phyloP scores from a whole-genome alignment of 2,113 vertebrate genomes.

The Nestor notabilis region DNA sequence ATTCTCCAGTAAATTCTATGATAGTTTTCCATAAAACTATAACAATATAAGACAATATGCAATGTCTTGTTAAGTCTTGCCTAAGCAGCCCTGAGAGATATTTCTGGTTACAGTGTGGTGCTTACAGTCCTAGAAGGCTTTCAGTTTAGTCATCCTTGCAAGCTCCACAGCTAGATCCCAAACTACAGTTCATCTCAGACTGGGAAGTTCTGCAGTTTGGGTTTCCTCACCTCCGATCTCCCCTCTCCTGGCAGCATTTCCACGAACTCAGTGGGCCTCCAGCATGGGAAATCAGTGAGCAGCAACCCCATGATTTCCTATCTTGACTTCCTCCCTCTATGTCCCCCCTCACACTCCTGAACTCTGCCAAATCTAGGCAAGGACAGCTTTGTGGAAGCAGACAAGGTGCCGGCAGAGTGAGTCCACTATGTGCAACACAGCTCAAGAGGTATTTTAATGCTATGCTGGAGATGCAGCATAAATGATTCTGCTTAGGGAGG shows the following conservation, averaged over 20 bases:
- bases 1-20: background rate
- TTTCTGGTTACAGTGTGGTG: background rate
- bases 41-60: background rate
- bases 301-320: background rate
- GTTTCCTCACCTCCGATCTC: background rate
- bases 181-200: background rate
- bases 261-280: background rate
- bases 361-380: background rate
- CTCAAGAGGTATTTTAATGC: background rate
- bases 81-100: background rate
- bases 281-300: background rate
- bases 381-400: background rate
- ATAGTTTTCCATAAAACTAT: background rate
- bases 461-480: background rate
- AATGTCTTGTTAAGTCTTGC: background rate
- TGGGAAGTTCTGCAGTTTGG: background rate
- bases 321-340: background rate
- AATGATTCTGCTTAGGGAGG: background rate
- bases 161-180: rapidly evolving
- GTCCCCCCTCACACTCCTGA: background rate
- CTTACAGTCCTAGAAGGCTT: background rate
- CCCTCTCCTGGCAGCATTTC: background rate
- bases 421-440: background rate
- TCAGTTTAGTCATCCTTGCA: background rate
- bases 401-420: background rate